Evolutionary conservation across 2,888 invertebrate genomes (phyloP), one percentile per base, ranked within the genome.

Genomic region (Camponotus fellah): DNA sequence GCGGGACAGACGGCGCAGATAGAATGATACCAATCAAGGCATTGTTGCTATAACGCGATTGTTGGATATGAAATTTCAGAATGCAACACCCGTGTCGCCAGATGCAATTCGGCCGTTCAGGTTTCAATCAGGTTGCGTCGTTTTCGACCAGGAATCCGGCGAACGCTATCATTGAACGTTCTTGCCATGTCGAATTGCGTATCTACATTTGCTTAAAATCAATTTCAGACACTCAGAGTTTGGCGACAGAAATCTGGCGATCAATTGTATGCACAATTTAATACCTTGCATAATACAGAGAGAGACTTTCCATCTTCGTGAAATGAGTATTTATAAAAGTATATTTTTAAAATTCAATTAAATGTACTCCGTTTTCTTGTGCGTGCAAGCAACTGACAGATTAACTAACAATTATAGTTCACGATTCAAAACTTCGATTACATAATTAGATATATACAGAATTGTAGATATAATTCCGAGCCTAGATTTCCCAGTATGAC

Each of bases 11-110:
- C 82, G 68, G 80, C 72, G 37, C 83, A 85, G 83, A 86, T 85
- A 85, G 87, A 87, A 89, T 83, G 86, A 87, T 87, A 87, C 83
- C 86, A 89, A 87, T 87, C 87, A 89, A 69, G 79, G 82, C 83
- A 86, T 88, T 88, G 86, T 87, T 83, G 86, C 66, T 84, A 86
- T 87, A 88, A 88, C 84, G 68, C 83, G 86, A 88, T 87, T 88
- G 84, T 75, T 82, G 75, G 84, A 87, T 88, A 88, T 84, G 83
- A 88, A 88, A 84, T 88, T 88, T 87, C 72, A 58, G 82, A 83
- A 84, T 82, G 84, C 83, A 32, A 74, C 68, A 60, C 49, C 37
- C 84, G 43, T 12, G 32, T 58, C 37, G 68, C 60, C 56, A 21
- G 37, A 40, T 40, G 74, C 85, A 74, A 86, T 79, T 88, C 83